Evolutionary conservation across 2,888 invertebrate genomes (phyloP), one percentile per base, ranked within the genome.

Genomic region (Ochlodes sylvanus): DNA sequence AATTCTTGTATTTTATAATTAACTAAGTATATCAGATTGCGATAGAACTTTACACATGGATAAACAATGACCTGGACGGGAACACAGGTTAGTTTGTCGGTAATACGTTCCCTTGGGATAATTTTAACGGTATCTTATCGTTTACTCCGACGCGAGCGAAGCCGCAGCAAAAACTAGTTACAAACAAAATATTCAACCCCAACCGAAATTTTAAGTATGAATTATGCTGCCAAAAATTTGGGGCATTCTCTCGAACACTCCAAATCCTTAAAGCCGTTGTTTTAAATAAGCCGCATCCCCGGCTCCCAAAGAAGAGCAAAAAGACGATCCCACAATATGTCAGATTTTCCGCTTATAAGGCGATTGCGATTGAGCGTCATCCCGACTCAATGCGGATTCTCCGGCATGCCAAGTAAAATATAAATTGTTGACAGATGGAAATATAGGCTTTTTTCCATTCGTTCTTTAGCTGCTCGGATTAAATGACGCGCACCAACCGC

Each of bases 261-360:
- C 61, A 61, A 67, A 67, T 67, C 61, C 67, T 61, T 55, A 67
- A 67, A 67, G 42, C 67, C 67, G 44, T 61, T 67, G 67, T 61
- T 67, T 67, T 67, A 67, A 67, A 67, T 61, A 67, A 67, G 61
- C 56, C 55, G 21, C 34, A 55, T 55, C 61, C 19, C 54, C 19
- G 55, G 66, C 52, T 5, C 27, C 27, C 3, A 42, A 42, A 55
- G 60, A 54, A 17, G 55, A 55, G 68, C 68, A 67, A 67, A 56
- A 68, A 62, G 54, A 47, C 52, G 52, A 44, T 62, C 47, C 68
- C 62, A 50, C 68, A 68, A 68, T 62, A 62, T 56, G 68, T 68
- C 68, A 68, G 62, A 68, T 68, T 68, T 68, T 34, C 47, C 68
- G 67, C 62, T 68, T 50, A 68, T 62, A 68, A 68, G 61, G 41